phyloP scores from a whole-genome alignment of 1,140 invertebrate genomes.

The Elymnias hypermnestra region DNA sequence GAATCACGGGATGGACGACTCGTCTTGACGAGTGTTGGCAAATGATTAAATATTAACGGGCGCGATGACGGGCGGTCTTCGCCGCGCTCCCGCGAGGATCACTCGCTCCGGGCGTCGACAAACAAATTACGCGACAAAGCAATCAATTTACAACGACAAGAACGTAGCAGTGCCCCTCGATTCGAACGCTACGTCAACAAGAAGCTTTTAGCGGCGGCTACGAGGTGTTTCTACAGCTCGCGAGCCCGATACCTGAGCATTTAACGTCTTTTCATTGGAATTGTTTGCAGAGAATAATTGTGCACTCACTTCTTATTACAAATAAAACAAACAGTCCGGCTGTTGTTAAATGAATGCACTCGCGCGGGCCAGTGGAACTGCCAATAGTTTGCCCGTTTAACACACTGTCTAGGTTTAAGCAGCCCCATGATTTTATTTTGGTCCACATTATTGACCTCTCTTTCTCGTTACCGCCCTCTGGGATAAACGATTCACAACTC shows the following conservation, averaged over 20 bases:
- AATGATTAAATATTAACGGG: conserved; percentile 61
- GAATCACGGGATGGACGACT: conserved; percentile 37
- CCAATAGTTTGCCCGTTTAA: too few species aligned
- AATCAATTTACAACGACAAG: conserved; percentile 73
- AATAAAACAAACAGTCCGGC: too few species aligned
- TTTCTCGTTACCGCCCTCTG: too few species aligned
- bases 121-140: conserved; percentile 75
- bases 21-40: conserved; percentile 19
- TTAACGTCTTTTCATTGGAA: conserved; percentile 37
- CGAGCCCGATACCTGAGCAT: conserved; percentile 37
- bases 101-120: conserved; percentile 52
- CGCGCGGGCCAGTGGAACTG: too few species aligned
- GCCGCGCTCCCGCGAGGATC: conserved; percentile 50
- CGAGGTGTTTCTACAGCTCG: conserved; percentile 42
- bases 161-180: conserved; percentile 59
- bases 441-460: too few species aligned
- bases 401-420: too few species aligned
- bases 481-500: too few species aligned
- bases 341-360: too few species aligned
- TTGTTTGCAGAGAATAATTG: conserved; percentile 36
- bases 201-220: conserved; percentile 65
- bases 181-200: conserved; percentile 72
- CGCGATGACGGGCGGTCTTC: conserved; percentile 45
- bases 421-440: too few species aligned
- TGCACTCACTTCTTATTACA: conserved; percentile 38